Evolutionary conservation across 2,113 vertebrate genomes (phyloP).

Genomic region (Apistogramma diplotaenia): DNA sequence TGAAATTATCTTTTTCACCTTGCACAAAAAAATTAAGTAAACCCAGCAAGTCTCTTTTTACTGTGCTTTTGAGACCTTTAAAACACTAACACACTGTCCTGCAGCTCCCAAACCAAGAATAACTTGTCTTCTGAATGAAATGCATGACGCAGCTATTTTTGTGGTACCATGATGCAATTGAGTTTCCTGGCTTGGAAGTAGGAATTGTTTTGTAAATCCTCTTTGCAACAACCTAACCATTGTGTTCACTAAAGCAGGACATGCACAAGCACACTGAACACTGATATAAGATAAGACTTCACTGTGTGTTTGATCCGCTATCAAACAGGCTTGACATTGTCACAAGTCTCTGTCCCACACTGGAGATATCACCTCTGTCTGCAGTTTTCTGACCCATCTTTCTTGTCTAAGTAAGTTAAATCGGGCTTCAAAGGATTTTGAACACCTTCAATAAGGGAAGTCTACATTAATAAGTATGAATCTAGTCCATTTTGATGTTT

Average conservation of each 20-base stretch:
- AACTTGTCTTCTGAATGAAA: conserved; percentile 22
- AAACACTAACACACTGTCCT: background rate
- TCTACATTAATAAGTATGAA: background rate
- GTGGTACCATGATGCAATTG: conserved; percentile 38
- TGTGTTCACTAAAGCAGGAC: conserved; percentile 47
- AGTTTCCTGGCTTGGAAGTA: conserved; percentile 48
- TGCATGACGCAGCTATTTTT: conserved; percentile 28
- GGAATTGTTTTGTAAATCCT: conserved; percentile 56
- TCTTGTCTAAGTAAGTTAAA: background rate
- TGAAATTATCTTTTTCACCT: background rate
- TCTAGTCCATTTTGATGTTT: background rate
- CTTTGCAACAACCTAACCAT: conserved; percentile 56
- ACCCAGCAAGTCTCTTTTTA: rapidly evolving
- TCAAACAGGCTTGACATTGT: conserved; percentile 10
- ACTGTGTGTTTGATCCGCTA: background rate
- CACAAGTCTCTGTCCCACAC: background rate
- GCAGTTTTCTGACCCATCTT: background rate
- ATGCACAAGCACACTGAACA: background rate
- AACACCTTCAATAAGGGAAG: background rate
- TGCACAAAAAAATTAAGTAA: background rate
- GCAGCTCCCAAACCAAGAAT: background rate
- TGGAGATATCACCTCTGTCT: conserved; percentile 7
- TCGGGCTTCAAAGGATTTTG: background rate
- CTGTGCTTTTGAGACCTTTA: background rate
- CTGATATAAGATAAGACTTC: conserved; percentile 37